These are phyloP conservation scores for Lutjanus erythropterus DNA, from an alignment of 2,113 vertebrate species.

Conservation along the genomic window DNA sequence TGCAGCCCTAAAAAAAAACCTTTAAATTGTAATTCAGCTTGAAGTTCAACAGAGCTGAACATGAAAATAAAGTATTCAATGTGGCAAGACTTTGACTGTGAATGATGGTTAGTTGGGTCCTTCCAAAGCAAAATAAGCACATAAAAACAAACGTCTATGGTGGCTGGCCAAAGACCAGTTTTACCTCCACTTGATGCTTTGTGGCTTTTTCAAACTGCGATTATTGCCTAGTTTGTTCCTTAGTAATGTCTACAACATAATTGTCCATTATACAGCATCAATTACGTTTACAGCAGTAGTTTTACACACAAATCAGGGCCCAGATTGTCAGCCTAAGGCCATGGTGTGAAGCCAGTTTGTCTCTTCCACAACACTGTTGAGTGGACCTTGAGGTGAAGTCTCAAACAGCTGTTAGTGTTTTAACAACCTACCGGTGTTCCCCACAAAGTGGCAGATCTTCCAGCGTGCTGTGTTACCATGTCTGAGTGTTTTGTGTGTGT, in stretches of 20 bases:
- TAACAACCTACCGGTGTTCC: background rate
- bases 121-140: background rate
- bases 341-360: constrained; percentile 17
- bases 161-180: background rate
- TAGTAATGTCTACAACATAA: background rate
- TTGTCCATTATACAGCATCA: constrained; percentile 9
- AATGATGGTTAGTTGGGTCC: background rate
- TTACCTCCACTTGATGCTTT: background rate
- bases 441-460: constrained; percentile 21
- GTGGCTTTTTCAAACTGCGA: background rate
- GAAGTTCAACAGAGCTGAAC: background rate
- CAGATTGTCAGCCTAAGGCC: background rate
- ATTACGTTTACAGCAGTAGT: background rate
- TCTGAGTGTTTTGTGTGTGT: constrained; percentile 14
- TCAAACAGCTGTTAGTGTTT: constrained; percentile 48
- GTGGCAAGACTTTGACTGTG: background rate
- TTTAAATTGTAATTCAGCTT: background rate
- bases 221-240: background rate
- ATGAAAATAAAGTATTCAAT: background rate
- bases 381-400: background rate
- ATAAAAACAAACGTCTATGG: background rate
- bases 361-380: background rate
- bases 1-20: too few relatives aligned
- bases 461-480: background rate
- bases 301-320: constrained; percentile 10